Percentiles rank a stretch among this genome's conserved stretches.
Conservation (phyloP, 2,797 vertebrate species). For the Otus scops region DNA sequence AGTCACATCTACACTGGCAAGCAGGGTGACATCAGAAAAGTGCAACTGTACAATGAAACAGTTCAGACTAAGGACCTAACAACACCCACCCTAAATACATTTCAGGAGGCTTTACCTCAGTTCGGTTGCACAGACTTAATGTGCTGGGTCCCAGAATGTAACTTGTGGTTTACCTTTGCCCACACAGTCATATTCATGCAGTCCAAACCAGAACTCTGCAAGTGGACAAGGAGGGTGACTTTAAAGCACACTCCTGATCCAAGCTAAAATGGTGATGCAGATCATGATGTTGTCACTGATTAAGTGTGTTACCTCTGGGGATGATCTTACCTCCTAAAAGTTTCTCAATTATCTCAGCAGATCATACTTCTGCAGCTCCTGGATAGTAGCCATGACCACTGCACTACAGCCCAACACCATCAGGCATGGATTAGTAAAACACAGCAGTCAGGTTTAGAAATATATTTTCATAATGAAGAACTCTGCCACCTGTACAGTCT, state of each 20-base stretch:
- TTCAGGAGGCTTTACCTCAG: not conserved
- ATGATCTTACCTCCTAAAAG: not conserved
- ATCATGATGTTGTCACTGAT: not conserved
- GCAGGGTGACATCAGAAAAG: not conserved
- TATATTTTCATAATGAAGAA: not conserved
- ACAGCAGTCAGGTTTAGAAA: not conserved
- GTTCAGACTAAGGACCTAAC: not conserved
- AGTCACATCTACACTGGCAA: not conserved
- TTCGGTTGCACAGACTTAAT: accelerated
- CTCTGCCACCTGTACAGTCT: not conserved
- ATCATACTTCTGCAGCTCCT: not conserved
- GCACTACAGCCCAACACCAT: not conserved
- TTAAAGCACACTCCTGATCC: not conserved
- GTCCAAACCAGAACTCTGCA: not conserved
- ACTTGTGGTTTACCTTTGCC: not conserved
- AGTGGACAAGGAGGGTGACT: not conserved
- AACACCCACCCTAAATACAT: not conserved
- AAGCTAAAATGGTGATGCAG: not conserved
- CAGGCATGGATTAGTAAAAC: not conserved
- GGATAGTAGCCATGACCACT: not conserved
- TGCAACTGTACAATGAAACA: not conserved
- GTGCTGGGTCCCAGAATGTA: not conserved
- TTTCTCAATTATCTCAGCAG: not conserved
- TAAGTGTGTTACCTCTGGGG: not conserved
- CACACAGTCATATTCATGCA: too few species aligned